phyloP scores from a whole-genome alignment of 2,888 invertebrate species.

The Hesperia comma region DNA sequence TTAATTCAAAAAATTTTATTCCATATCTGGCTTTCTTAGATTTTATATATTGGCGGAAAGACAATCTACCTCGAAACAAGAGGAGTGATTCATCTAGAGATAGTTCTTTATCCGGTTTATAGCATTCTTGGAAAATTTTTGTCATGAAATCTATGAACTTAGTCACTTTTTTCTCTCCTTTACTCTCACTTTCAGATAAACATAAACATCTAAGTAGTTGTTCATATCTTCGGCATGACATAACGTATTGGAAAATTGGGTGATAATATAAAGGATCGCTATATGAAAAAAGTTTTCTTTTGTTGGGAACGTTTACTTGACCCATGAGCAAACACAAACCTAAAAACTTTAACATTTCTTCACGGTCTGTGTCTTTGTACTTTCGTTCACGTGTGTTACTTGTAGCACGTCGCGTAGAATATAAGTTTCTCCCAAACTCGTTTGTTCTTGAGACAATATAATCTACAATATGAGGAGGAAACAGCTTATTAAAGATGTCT shows the following conservation, averaged over 20 bases:
- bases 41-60: slow-evolving; percentile 48
- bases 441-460: too few relatives aligned
- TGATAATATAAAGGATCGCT: slow-evolving; percentile 43
- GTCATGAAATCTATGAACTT: slow-evolving; percentile 43
- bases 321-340: too few relatives aligned
- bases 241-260: slow-evolving; percentile 43
- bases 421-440: too few relatives aligned
- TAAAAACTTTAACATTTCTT: too few relatives aligned
- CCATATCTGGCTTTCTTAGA: slow-evolving; percentile 49
- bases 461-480: too few relatives aligned
- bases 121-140: slow-evolving; percentile 43
- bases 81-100: slow-evolving; percentile 47
- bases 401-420: too few relatives aligned
- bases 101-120: slow-evolving; percentile 42
- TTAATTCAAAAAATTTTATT: slow-evolving; percentile 49
- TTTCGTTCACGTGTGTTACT: too few relatives aligned
- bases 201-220: slow-evolving; percentile 46
- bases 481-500: too few relatives aligned
- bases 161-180: slow-evolving; percentile 43
- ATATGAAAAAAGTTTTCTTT: slow-evolving; percentile 39
- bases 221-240: slow-evolving; percentile 44
- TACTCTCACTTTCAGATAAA: slow-evolving; percentile 42
- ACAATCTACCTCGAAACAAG: slow-evolving; percentile 44
- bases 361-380: too few relatives aligned
- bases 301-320: too few relatives aligned